A percentile compares a stretch with the other conserved stretches of the same genome.
These are phyloP conservation scores for Ridgeia piscesae DNA, from an alignment of 1,140 invertebrate species.

Conservation along the genomic window DNA sequence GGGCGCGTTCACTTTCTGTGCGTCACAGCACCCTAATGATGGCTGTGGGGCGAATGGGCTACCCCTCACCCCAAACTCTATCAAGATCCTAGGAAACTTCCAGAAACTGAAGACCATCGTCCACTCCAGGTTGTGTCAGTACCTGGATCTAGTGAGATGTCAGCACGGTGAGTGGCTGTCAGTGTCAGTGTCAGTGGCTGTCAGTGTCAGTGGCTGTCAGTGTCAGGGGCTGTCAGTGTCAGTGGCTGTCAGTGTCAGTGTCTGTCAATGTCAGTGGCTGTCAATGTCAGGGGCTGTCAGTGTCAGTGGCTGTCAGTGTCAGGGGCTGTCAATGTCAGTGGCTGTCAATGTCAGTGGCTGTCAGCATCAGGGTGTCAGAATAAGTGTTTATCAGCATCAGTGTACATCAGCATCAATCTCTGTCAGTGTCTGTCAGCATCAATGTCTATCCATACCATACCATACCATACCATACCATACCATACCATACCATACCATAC, in stretches of 20 bases:
- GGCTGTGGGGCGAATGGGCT: slow-evolving; percentile 93
- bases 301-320: no score
- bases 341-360: no score
- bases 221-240: not conserved
- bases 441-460: no score
- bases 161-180: slow-evolving; percentile 79
- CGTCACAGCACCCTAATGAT: slow-evolving; percentile 84
- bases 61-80: slow-evolving; percentile 92
- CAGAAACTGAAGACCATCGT: slow-evolving; percentile 78
- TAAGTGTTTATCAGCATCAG: no score
- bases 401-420: no score
- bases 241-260: not conserved
- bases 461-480: no score
- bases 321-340: no score
- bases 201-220: not conserved
- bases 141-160: slow-evolving; percentile 86
- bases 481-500: no score
- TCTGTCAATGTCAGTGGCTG: no score
- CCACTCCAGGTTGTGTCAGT: slow-evolving; percentile 81
- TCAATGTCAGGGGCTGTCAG: no score
- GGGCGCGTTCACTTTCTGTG: slow-evolving; percentile 87
- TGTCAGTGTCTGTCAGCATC: no score
- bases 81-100: slow-evolving; percentile 86
- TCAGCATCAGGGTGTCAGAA: no score
- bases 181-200: not conserved